Conservation (phyloP, 2,888 invertebrate genomes). For the Lasioglossum lativentre region DNA sequence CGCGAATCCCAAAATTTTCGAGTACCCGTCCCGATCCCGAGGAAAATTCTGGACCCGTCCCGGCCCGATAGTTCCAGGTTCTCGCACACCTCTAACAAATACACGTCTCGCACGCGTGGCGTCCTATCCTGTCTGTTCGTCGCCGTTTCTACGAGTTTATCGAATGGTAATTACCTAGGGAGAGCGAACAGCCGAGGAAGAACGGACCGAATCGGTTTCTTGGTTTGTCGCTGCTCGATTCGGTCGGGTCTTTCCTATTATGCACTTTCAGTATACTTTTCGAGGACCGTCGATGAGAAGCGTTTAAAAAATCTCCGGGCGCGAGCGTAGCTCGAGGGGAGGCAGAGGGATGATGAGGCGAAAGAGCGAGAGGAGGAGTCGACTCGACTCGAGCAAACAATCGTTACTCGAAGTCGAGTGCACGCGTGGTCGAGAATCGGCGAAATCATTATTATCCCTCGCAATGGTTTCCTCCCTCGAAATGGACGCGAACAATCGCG, state of each 20-base stretch:
- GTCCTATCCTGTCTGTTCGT: background rate
- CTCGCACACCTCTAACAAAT: background rate
- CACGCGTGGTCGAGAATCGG: background rate
- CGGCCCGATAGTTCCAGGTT: background rate
- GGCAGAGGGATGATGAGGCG: background rate
- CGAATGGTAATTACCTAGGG: constrained; percentile 58
- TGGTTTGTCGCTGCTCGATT: constrained; percentile 33
- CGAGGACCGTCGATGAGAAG: constrained; percentile 51
- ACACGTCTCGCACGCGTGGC: background rate
- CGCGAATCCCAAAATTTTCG: no score
- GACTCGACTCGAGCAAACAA: background rate
- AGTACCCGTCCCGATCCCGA: no score
- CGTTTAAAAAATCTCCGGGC: constrained; percentile 38
- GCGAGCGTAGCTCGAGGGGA: background rate
- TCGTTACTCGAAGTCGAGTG: background rate
- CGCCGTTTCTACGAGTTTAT: constrained; percentile 23
- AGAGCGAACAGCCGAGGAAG: constrained; percentile 56
- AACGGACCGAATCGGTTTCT: constrained; percentile 39
- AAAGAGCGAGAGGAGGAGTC: background rate
- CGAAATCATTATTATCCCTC: background rate
- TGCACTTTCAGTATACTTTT: constrained; percentile 71
- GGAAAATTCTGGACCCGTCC: background rate
- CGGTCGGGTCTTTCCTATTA: constrained; percentile 60
- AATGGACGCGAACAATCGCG: background rate
- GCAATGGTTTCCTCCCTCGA: background rate